A percentile compares a stretch with the other conserved stretches of the same genome.
Evolutionary conservation across 1,140 invertebrate genomes (phyloP).

Genomic region (Drosophila paulistorum): DNA sequence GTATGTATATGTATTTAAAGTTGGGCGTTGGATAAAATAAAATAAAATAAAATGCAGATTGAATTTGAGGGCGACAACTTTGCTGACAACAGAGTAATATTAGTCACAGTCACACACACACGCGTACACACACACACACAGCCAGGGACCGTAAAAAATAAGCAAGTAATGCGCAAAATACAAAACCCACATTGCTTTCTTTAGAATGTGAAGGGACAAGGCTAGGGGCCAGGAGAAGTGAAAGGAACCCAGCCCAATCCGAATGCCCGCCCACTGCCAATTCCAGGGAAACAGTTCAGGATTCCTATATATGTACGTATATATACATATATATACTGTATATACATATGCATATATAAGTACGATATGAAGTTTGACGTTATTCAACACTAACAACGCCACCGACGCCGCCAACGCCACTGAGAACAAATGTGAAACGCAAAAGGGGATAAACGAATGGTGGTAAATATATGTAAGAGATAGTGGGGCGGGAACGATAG

Average conservation of each 20-base stretch:
- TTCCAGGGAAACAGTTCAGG: constrained; percentile 8
- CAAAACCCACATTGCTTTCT: constrained; percentile 59
- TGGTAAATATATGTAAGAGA: background rate
- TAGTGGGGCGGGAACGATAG: too few relatives aligned
- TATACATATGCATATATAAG: constrained; percentile 29
- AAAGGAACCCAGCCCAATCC: constrained; percentile 12
- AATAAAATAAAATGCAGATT: constrained; percentile 72
- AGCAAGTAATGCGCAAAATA: constrained; percentile 71
- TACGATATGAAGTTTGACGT: constrained; percentile 66
- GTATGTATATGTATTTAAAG: constrained; percentile 53
- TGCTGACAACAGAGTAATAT: constrained; percentile 69
- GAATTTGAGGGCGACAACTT: constrained; percentile 68
- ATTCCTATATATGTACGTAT: background rate
- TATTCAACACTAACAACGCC: constrained; percentile 64
- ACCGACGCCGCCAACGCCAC: constrained; percentile 12
- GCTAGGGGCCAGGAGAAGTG: constrained; percentile 1
- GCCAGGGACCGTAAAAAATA: constrained; percentile 47
- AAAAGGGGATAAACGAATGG: constrained; percentile 39
- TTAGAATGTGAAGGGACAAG: background rate
- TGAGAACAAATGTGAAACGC: constrained; percentile 43
- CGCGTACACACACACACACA: constrained; percentile 5
- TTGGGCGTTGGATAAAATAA: constrained; percentile 52
- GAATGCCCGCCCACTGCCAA: constrained; percentile 21
- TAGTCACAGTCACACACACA: constrained; percentile 39
- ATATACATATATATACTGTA: background rate